Evolutionary conservation across 35 echinoderm and acorn worm species (phyloP), one percentile per base, ranked within the genome.

Genomic region (Hemicentrotus pulcherrimus): DNA sequence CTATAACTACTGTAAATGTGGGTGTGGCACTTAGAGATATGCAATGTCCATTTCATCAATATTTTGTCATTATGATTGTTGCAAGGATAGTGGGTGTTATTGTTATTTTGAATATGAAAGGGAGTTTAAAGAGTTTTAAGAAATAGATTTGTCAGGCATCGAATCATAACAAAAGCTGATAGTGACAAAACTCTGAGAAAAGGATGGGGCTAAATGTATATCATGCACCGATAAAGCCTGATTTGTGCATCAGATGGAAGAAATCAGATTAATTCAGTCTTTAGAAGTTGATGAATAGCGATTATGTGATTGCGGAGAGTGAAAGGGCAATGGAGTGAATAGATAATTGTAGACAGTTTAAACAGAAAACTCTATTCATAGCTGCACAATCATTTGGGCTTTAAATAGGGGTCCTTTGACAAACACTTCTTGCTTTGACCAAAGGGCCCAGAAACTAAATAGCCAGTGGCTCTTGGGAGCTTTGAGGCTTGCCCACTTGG

Each of bases 261-360:
- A 78, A 78, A 78, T 78, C 65, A 28, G 65, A 78, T 78, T 78
- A 78, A 78, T 78, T n/a, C 65, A 78, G 65, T 78, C 65, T 78
- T 78, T 78, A 78, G 22, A 78, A 78, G 28, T 28, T 28, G 24
- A 28, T 78, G 65, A 78, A 78, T n/a, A 78, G 65, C 22, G 65
- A 78, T 78, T 78, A 78, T 78, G 65, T 78, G 65, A 78, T 78
- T 78, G 65, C 65, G 65, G 65, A 28, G 65, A n/a, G 65, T 78
- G 65, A 78, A 78, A n/a, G 7, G 65, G 65, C 7, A 4, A n/a
- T 22, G 7, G 24, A 22, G 19, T 28, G 22, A 78, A 78, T 78
- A 78, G 65, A 78, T 5, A 78, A 78, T 78, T 4, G 24, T n/a
- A 28, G 65, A 78, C 65, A 78, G 5, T 78, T 28, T 78, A 78